Evolutionary conservation across 2,113 vertebrate genomes (phyloP).

Genomic region (cat (Felis catus)): DNA sequence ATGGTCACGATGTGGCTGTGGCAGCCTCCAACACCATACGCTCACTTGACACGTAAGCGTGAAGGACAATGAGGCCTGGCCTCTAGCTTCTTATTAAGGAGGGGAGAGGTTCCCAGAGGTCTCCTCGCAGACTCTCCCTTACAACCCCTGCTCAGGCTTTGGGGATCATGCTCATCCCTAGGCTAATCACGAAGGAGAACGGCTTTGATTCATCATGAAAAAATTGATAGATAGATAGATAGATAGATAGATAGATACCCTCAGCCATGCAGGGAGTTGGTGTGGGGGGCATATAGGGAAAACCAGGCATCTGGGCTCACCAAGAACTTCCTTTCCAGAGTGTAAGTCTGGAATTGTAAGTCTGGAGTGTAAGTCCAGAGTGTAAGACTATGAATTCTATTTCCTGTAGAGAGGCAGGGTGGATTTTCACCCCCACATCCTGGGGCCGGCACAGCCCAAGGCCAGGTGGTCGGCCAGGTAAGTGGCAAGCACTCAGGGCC

Average conservation of each 20-base stretch:
- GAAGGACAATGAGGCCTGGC: neutral
- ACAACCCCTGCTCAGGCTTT: neutral
- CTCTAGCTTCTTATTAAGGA: neutral
- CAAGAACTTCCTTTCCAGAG: neutral
- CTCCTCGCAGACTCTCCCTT: neutral
- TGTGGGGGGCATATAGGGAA: neutral
- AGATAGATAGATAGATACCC: too few relatives aligned
- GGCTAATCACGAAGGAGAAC: neutral
- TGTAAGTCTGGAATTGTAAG: too few relatives aligned
- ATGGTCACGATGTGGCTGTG: neutral
- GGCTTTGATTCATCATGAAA: neutral
- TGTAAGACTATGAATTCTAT: neutral
- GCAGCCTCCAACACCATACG: neutral
- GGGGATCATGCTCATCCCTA: too few relatives aligned
- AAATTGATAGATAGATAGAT: too few relatives aligned
- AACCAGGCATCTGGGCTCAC: neutral
- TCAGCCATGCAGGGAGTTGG: neutral
- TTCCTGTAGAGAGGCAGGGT: neutral
- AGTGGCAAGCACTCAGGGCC: neutral
- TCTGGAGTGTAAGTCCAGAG: too few relatives aligned
- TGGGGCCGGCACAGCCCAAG: neutral
- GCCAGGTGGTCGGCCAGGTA: too few relatives aligned
- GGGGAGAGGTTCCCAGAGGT: neutral
- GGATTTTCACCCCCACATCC: neutral
- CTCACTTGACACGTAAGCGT: neutral